Conservation (phyloP, 1,140 invertebrate species). For the Oryctes rhinoceros region DNA sequence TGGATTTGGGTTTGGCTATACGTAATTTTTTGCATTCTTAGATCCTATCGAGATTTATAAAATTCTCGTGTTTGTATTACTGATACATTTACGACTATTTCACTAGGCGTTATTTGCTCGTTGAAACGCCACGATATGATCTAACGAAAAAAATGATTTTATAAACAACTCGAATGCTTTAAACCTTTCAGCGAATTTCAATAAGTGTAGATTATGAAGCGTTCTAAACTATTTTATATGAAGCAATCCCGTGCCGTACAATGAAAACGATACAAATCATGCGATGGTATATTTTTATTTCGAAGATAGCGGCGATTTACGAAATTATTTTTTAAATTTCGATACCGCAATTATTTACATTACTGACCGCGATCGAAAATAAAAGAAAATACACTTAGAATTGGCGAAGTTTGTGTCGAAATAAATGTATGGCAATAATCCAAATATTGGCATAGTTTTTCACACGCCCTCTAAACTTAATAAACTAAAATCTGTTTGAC, state of each 20-base stretch:
- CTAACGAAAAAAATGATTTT: no score
- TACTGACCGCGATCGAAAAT: background rate
- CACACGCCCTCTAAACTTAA: conserved; percentile 1
- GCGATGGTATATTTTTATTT: background rate
- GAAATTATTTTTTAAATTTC: conserved; percentile 11
- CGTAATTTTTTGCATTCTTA: no score
- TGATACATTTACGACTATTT: no score
- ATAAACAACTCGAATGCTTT: no score
- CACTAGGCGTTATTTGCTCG: no score
- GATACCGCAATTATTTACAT: background rate
- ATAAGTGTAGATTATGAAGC: no score
- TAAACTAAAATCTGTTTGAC: conserved; percentile 9
- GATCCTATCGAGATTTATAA: no score
- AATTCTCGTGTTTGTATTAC: no score
- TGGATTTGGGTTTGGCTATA: no score
- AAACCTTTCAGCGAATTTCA: no score
- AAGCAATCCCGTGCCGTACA: background rate
- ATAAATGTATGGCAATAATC: background rate
- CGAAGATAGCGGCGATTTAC: background rate
- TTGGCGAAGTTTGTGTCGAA: background rate
- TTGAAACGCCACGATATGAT: no score
- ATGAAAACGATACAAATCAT: conserved; percentile 1
- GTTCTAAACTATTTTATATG: background rate
- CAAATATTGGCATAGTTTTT: conserved; percentile 13
- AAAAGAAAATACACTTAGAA: background rate